phyloP scores from a whole-genome alignment of 2,888 invertebrate genomes.

The Archaeoteleia sp. region DNA sequence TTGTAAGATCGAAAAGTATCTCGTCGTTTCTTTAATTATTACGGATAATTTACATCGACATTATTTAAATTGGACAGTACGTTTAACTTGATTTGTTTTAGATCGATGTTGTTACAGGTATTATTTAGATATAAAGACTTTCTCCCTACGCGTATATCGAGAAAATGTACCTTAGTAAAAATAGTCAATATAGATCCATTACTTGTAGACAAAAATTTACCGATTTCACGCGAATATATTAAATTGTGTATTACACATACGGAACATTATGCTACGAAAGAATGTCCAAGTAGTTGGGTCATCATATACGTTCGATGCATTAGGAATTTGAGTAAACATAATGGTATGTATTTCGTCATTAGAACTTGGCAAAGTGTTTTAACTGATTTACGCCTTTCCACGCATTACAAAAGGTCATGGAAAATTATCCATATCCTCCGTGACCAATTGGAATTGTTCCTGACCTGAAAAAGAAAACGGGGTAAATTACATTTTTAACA shows the following conservation, averaged over 20 bases:
- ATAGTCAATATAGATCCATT: conserved; percentile 35
- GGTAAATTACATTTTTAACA: conserved; percentile 14
- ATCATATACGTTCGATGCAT: conserved; percentile 43
- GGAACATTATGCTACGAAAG: conserved; percentile 37
- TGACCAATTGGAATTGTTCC: conserved; percentile 80
- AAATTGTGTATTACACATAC: conserved; percentile 29
- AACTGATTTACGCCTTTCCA: conserved; percentile 57
- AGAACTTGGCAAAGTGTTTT: conserved; percentile 27
- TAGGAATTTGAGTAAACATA: conserved; percentile 34
- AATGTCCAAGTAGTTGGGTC: conserved; percentile 41
- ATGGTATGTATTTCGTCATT: conserved; percentile 24
- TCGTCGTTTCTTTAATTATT: conserved; percentile 41
- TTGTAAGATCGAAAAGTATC: conserved; percentile 24
- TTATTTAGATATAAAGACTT: conserved; percentile 41
- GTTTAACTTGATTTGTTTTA: conserved; percentile 24
- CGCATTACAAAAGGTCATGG: conserved; percentile 74
- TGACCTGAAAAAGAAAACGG: conserved; percentile 78
- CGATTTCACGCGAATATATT: conserved; percentile 30
- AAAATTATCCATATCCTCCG: conserved; percentile 79
- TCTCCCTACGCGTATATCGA: conserved; percentile 16
- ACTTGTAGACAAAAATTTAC: conserved; percentile 26
- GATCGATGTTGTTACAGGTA: conserved; percentile 46
- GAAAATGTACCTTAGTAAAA: conserved; percentile 45
- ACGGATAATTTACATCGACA: conserved; percentile 28
- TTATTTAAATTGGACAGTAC: conserved; percentile 32